These are phyloP conservation scores for Epinephelus lanceolatus DNA, from an alignment of 2,113 vertebrate genomes.

Conservation along the genomic window DNA sequence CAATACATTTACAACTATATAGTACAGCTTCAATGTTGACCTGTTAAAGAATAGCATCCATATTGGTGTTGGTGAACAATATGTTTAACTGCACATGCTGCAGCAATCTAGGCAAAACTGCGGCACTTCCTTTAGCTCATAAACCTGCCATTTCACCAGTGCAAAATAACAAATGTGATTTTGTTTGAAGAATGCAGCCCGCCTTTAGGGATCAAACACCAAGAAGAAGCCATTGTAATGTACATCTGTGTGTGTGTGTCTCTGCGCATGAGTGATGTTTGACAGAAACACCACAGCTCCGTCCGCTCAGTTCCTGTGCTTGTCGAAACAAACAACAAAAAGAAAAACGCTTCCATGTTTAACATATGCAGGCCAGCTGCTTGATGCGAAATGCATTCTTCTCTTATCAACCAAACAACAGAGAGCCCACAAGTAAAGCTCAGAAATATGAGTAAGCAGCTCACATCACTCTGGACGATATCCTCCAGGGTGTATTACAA, in stretches of 20 bases:
- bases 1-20: too few relatives aligned
- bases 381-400: constrained; percentile 25
- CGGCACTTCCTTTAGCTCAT: background rate
- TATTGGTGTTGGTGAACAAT: background rate
- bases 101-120: background rate
- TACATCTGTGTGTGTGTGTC: constrained; percentile 1
- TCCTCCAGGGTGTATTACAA: constrained; percentile 18
- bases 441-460: constrained; percentile 21
- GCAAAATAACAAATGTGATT: constrained; percentile 11
- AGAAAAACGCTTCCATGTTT: constrained; percentile 33
- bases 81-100: background rate
- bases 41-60: background rate
- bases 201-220: constrained; percentile 23
- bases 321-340: constrained; percentile 56
- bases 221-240: constrained; percentile 27
- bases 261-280: constrained; percentile 28
- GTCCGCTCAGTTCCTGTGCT: constrained; percentile 28
- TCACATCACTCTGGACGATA: background rate
- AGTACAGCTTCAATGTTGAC: background rate
- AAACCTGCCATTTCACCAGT: background rate
- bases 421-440: constrained; percentile 40
- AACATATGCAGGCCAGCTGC: constrained; percentile 72
- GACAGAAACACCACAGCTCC: constrained; percentile 25
- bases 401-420: constrained; percentile 61
- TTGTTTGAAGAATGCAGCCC: background rate